Evolutionary conservation across 1,140 invertebrate genomes (phyloP).

Genomic region (Eurosta solidaginis): DNA sequence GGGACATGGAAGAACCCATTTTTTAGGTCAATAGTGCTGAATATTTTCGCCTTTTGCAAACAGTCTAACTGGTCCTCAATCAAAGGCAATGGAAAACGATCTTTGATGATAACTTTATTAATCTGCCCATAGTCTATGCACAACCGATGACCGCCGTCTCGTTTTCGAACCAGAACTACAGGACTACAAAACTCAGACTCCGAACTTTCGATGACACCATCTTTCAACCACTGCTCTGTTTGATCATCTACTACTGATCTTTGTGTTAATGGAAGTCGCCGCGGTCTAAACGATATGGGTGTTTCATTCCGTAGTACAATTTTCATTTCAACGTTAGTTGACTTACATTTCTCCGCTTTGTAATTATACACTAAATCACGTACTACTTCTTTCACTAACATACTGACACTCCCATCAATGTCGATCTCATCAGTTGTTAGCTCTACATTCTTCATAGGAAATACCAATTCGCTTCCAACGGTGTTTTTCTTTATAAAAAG

Average conservation of each 20-base stretch:
- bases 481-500: too few species aligned
- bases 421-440: too few species aligned
- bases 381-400: too few species aligned
- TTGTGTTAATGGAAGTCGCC: neutral
- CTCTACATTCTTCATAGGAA: too few species aligned
- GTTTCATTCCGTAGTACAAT: neutral
- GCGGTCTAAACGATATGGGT: neutral
- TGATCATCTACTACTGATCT: neutral
- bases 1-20: constrained; percentile 31
- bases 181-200: neutral
- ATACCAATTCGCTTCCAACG: too few species aligned
- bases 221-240: too few species aligned
- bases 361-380: too few species aligned
- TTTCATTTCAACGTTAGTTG: neutral
- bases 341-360: too few species aligned
- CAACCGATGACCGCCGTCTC: neutral
- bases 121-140: neutral
- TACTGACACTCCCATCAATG: too few species aligned
- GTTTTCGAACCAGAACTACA: neutral
- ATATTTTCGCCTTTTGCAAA: constrained; percentile 28
- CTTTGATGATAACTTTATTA: neutral
- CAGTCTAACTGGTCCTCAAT: neutral
- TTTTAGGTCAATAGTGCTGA: constrained; percentile 29
- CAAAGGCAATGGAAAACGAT: neutral
- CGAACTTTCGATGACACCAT: neutral